Evolutionary conservation across 2,113 vertebrate species (phyloP), one percentile per base, ranked within the genome.

Genomic region (Poecilia latipinna): DNA sequence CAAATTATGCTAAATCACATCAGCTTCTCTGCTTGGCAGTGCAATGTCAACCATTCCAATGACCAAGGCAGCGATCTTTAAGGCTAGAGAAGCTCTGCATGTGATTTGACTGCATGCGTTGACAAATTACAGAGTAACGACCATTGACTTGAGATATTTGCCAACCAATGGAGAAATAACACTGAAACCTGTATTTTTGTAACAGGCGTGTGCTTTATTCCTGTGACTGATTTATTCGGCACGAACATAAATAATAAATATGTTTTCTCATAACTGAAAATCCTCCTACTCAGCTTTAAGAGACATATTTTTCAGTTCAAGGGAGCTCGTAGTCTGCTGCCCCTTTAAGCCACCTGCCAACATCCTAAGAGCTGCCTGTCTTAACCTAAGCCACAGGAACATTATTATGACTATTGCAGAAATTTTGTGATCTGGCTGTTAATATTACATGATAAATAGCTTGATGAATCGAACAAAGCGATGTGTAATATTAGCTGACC

Each of bases 1-100:
- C 89, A 95, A 92, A 94, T 94, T 91, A 95, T 93, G 91, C 88
- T 89, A 93, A 95, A 93, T 93, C 93, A 92, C 88, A 93, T 95
- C 92, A 93, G 86, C 88, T 82, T 87, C 84, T 88, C 87, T 93
- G 83, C 86, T 91, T 88, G 89, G 80, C 89, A 86, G 90, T 93
- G 93, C 92, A 90, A 87, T 74, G 75, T 86, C 88, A 80, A 85
- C 87, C 81, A 86, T 91, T 74, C 89, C 88, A 90, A 92, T 93
- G 89, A 92, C 90, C 81, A 82, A 88, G 91, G 88, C 88, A 74
- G 90, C 82, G 88, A 88, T 90, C 80, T 61, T 85, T 79, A 89
- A 89, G 82, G 92, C 85, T 88, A 78, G 80, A 79, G 79, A 75
- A 79, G 70, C 77, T 78, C 83, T 74, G 81, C 72, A 81, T 91